Percentiles rank a stretch among this genome's conserved stretches.
Evolutionary conservation across 2,888 invertebrate genomes (phyloP).

Genomic region (Trissolcus japonicus): DNA sequence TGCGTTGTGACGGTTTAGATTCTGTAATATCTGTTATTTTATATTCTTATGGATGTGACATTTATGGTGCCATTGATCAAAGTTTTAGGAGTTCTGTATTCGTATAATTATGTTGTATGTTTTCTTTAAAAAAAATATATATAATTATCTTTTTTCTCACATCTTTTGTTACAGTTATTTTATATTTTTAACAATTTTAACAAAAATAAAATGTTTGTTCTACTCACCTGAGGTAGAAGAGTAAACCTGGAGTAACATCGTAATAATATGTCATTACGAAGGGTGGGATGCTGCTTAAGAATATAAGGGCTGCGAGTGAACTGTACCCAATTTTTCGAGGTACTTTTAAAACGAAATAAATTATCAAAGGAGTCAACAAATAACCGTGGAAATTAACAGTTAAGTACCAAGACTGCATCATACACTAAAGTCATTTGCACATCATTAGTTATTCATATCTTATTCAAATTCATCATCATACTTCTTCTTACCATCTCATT

Average conservation of each 20-base stretch:
- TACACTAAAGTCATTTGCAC: conserved; percentile 60
- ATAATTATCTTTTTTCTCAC: conserved; percentile 18
- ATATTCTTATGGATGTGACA: conserved; percentile 33
- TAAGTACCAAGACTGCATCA: conserved; percentile 67
- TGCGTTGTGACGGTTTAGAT: conserved; percentile 35
- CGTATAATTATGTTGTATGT: conserved; percentile 44
- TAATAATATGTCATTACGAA: conserved; percentile 63
- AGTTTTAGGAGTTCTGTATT: conserved; percentile 41
- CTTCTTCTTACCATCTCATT: conserved; percentile 56
- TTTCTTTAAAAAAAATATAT: conserved; percentile 34
- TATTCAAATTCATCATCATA: neutral
- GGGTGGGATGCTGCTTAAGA: conserved; percentile 60
- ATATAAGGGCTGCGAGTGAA: conserved; percentile 58
- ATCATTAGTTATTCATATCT: neutral
- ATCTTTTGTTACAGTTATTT: neutral
- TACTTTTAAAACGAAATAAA: conserved; percentile 62
- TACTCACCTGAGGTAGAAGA: conserved; percentile 64
- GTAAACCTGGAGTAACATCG: conserved; percentile 60
- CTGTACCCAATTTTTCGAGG: conserved; percentile 64
- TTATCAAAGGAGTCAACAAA: conserved; percentile 57
- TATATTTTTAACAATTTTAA: neutral
- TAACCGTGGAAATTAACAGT: conserved; percentile 64
- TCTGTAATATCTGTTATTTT: conserved; percentile 1
- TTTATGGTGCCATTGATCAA: conserved; percentile 50
- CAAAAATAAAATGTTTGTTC: neutral